Evolutionary conservation across 2,797 vertebrate genomes (phyloP), one percentile per base, ranked within the genome.

Genomic region (Anguilla marmorata): DNA sequence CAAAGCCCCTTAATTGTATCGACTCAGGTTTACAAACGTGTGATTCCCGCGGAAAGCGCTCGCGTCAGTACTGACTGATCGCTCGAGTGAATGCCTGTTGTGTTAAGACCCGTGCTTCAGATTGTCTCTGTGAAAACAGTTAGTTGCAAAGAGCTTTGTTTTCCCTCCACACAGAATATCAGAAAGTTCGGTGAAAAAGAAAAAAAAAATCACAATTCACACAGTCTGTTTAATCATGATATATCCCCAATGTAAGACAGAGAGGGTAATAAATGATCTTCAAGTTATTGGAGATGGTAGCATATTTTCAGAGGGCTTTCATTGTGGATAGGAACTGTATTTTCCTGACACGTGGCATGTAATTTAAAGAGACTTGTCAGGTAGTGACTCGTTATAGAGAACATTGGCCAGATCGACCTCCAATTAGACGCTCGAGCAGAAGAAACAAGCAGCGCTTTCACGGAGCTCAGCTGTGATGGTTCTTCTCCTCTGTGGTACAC

Each of bases 1-100:
- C 41, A 82, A 82, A 82, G 7, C 79, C 16, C 45, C 24, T 82
- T 50, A 82, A 82, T 82, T 48, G 79, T 82, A 50, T 50, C 79
- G 79, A 82, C 45, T 82, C 45, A 48, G 45, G 2, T 82, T n/a
- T n/a, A 50, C 41, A 82, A 82, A 82, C 50, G 79, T 41, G 11
- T 50, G 45, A 82, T 82, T 82, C 45, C 45, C n/a, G 79, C 4
- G 19, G 79, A 82, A n/a, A 48, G 41, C 45, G 45, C 24, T 7
- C 0, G 24, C 21, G 24, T n/a, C 79, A 50, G 79, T 2, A 82
- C 41, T 82, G 79, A 2, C 79, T 82, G 19, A 9, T 50, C 21
- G 50, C 45, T 76, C 19, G 74, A 41, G 27, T 76, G 74, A 76
- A 37, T 9, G 41, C 27, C 45, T 2, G 21, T 50, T 82, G 33